Percentiles rank a stretch among this genome's conserved stretches.
Evolutionary conservation across 2,113 vertebrate species (phyloP).

Genomic region (Glaucomys volans): DNA sequence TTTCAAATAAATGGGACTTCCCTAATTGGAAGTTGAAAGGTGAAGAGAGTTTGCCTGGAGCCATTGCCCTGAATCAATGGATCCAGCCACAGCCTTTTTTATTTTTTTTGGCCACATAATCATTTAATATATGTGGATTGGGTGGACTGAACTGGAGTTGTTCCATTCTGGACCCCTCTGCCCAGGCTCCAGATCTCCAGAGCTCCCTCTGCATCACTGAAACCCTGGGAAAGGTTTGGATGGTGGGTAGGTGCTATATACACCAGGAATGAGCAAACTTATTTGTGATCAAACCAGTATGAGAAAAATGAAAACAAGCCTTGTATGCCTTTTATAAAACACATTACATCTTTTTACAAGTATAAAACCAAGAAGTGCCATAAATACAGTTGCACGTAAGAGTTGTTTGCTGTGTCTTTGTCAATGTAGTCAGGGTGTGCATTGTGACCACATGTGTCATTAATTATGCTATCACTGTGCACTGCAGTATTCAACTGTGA

Average conservation of each 20-base stretch:
- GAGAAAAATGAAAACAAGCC: neutral
- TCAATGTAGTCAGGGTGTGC: neutral
- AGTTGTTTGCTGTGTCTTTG: neutral
- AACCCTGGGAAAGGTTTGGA: neutral
- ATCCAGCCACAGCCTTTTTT: neutral
- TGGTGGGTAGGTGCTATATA: accelerated
- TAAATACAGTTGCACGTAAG: neutral
- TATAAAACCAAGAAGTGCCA: neutral
- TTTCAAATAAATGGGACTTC: slow-evolving; percentile 26
- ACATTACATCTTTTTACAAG: neutral
- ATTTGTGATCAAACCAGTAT: neutral
- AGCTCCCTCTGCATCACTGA: accelerated
- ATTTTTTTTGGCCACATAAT: neutral
- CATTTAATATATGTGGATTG: neutral
- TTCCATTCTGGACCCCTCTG: too few relatives aligned
- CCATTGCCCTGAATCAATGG: neutral
- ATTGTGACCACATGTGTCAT: neutral
- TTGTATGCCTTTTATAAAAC: too few relatives aligned
- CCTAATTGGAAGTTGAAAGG: slow-evolving; percentile 14
- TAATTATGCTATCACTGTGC: too few relatives aligned
- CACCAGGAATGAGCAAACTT: neutral
- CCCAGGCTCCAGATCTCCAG: accelerated
- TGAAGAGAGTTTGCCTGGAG: neutral
- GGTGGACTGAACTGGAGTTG: neutral
- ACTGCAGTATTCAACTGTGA: neutral